Evolutionary conservation across 2,113 vertebrate species (phyloP).

Genomic region (Ivindomyrus marchei): DNA sequence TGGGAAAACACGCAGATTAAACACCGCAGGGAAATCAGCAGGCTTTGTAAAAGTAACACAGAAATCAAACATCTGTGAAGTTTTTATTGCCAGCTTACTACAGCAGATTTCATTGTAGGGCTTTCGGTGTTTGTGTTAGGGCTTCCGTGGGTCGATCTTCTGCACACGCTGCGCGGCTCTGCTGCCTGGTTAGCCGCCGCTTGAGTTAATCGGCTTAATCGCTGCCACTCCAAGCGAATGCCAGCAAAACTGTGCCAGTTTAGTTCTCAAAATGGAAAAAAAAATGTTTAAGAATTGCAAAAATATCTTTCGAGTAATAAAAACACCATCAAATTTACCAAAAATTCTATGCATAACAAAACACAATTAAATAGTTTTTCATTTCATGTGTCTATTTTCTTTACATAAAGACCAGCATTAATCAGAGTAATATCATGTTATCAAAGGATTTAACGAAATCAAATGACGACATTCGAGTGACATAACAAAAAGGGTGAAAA

Average conservation of each 20-base stretch:
- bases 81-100: conserved; percentile 4
- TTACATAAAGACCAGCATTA: not conserved
- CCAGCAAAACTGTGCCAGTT: not conserved
- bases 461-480: not conserved
- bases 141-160: not conserved
- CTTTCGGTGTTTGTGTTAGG: not conserved
- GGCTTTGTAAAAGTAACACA: not conserved
- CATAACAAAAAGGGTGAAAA: not conserved
- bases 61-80: conserved; percentile 1
- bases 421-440: not conserved
- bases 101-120: not conserved
- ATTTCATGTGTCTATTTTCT: not conserved
- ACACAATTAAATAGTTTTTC: not conserved
- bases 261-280: not conserved
- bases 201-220: not conserved
- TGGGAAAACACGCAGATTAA: conserved; percentile 13
- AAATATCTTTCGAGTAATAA: not conserved
- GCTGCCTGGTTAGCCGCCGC: not conserved
- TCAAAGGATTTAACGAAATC: not conserved
- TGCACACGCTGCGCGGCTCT: not conserved
- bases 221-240: not conserved
- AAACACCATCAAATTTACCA: not conserved
- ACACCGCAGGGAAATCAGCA: conserved; percentile 16
- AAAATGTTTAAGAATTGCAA: not conserved
- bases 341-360: not conserved